Base-by-base conservation (phyloP, 1,140 invertebrate species). In the Drosophila pruinosa region DNA sequence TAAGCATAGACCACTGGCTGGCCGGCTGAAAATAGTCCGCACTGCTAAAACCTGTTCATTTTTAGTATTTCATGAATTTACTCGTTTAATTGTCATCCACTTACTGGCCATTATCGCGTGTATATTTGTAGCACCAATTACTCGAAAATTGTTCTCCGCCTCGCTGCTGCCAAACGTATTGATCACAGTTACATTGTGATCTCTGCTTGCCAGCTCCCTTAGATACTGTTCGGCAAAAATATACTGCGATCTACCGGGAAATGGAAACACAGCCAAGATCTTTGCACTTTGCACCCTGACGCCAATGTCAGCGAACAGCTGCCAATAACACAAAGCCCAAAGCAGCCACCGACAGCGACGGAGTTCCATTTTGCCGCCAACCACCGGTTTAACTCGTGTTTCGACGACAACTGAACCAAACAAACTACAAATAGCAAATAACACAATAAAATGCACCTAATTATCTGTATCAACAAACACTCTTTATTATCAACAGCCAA, bases 111-210 rank as follows among this genome's bases (percentile, higher is more conserved):
- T 78, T 15, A 88, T 2, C 21, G 82, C 78, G 5, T 88, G 82
- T 28, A 88, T 75, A 47, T 88, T 88, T 2, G 56, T 70, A 1
- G 82, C 82, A 0, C 82, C 82, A 58, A 94, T 88, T 26, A 91
- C 90, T 2, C 68, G 78, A 57, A 91, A 91, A 26, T 91, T 91
- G 8, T 68, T 39, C 0, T 78, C 64, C 0, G 50, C 56, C 28
- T 79, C 69, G 21, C 88, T 89, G 54, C 91, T 72, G n/a, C 88
- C 90, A 59, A 91, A 92, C 0, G 90, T 89, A 54, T 91, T 92
- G 3, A 93, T 89, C 3, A 92, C 89, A 4, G 91, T 93, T 0
- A 93, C 88, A 56, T 93, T 86, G 74, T 93, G 93, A n/a, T 92
- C 92, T 21, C 90, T 72, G 14, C 72, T 64, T 0, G 91, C 86